Evolutionary conservation across 2,797 vertebrate genomes (phyloP), one percentile per base, ranked within the genome.

Genomic region (Sebastes iracundus): DNA sequence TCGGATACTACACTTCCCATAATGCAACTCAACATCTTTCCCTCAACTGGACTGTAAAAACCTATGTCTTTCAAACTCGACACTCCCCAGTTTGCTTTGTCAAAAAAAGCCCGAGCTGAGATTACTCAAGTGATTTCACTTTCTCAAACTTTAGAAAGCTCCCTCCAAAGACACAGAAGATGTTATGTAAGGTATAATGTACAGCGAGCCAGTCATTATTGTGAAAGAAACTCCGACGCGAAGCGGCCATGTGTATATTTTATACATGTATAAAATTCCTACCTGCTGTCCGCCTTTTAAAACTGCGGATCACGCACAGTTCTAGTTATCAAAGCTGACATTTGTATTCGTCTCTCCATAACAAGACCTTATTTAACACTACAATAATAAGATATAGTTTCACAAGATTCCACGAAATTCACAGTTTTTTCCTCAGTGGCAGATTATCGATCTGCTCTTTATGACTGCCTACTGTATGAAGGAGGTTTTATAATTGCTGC

Each of bases 381-480:
- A 62, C 30, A 81, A 62, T 49, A 62, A 71, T 52, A 25, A 38
- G 11, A 64, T 62, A 58, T 23, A 70, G 38, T 75, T 82, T 69
- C 38, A 72, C 8, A 74, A 42, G 33, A 52, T 25, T 66, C 28
- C 38, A 22, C 4, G 0, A 20, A 72, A 55, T 32, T 42, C 4
- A 7, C 1, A 7, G 10, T 63, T 81, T 74, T 79, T 74, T 82
- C 49, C 49, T 79, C 64, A 77, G 59, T 67, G 20, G 66, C 56
- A 82, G 75, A 85, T 87, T 70, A 77, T 79, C 20, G 32, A 22
- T 63, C 33, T 76, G 74, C 30, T 59, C 71, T 71, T 71, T 77
- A 73, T 67, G 75, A 62, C 64, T 88, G 77, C 61, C 77, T 20
- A n/a, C 46, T 10, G 46, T 79, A n/a, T 79, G 38, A 80, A 66